phyloP scores from a whole-genome alignment of 2,888 invertebrate genomes.

The Esperia sulphurella region DNA sequence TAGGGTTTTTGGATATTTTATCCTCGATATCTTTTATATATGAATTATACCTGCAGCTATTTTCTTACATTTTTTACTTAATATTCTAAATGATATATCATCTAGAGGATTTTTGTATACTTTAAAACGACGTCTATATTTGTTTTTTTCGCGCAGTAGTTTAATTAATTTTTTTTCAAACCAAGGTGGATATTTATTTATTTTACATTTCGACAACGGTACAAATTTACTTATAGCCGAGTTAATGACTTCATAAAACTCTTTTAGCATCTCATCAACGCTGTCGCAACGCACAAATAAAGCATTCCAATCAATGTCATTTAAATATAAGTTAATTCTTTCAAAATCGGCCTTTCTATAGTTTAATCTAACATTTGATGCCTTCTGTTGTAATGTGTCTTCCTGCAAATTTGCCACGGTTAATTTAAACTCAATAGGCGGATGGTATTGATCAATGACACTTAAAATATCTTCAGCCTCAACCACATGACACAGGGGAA shows the following conservation, averaged over 20 bases:
- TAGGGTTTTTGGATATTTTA: background rate
- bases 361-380: background rate
- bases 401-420: background rate
- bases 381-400: background rate
- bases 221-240: background rate
- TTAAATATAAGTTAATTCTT: background rate
- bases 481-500: background rate
- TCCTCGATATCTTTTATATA: background rate
- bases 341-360: background rate
- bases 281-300: background rate
- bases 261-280: background rate
- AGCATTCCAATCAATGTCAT: background rate
- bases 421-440: background rate
- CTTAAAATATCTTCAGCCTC: background rate
- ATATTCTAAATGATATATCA: background rate
- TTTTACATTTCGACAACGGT: background rate
- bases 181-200: background rate
- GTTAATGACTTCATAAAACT: background rate
- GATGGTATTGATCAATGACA: background rate
- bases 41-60: background rate
- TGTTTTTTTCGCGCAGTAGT: background rate
- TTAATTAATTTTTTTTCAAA: background rate
- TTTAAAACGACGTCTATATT: background rate
- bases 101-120: background rate
- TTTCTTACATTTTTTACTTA: background rate